Base-by-base conservation (phyloP, 2,113 vertebrate species). In the Neodon shergylaensis region DNA sequence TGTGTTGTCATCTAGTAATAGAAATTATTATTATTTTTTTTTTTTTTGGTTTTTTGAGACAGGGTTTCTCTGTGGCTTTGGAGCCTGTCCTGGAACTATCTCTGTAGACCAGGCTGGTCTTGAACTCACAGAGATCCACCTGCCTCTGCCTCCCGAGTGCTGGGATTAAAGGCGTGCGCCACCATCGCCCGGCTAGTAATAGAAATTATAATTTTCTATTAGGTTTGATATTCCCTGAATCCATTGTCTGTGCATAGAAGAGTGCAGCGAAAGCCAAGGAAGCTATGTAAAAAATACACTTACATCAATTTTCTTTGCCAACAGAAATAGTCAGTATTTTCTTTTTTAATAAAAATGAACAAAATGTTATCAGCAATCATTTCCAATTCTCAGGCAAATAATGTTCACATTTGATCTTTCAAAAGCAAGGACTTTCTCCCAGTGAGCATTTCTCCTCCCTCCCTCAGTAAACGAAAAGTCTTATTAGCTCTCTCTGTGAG, bases 261-360 rank as follows among this genome's bases (percentile, higher is more conserved):
- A 28, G 26, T 26, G n/a, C 72, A 66, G 7, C 24, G 52, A 90
- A 95, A 63, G 7, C 12, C 72, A 61, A 33, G 4, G 42, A 86
- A 73, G 36, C 19, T 58, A 42, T 6, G 54, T 86, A 74, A 78
- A 52, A 94, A 79, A 79, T 58, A 84, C 68, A 65, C 42, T 0
- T 66, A 47, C 22, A 47, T 66, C 39, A 66, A 47, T 82, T 31
- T 79, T 92, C 72, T 33, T 72, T 4, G 33, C 78, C 66, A 73
- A 96, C 90, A 58, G 28, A 97, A 95, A 95, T 28, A 87, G 5
- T 87, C 95, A 92, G 91, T 65, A 90, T 66, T 82, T 76, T 86
- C 8, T 61, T 68, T 78, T 58, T 92, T 94, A 86, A 97, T 93
- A 95, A 94, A 97, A 96, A 28, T 54, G 74, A 96, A 87, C 93